Percentiles rank a stretch among this genome's conserved stretches.
These are phyloP conservation scores for Nycticorax nycticorax DNA, from an alignment of 2,113 vertebrate species.

Conservation along the genomic window DNA sequence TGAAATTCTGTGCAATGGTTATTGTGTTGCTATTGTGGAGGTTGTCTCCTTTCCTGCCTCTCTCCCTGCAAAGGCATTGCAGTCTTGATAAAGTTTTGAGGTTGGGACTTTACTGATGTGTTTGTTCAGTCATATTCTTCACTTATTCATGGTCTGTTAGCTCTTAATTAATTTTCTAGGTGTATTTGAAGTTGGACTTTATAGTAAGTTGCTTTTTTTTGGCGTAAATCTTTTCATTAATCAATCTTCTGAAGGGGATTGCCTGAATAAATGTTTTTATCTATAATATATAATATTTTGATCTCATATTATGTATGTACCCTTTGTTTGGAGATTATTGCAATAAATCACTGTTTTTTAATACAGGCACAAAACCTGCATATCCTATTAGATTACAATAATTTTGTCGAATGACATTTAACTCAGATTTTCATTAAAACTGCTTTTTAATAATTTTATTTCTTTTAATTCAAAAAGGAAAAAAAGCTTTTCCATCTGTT, in stretches of 20 bases:
- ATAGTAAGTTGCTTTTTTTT: neutral
- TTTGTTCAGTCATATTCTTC: neutral
- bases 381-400: constrained; percentile 21
- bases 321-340: neutral
- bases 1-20: neutral
- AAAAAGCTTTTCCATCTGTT: constrained; percentile 53
- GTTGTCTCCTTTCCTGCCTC: neutral
- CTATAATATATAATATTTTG: neutral
- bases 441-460: constrained; percentile 31
- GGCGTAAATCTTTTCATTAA: neutral
- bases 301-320: neutral
- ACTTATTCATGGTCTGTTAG: neutral
- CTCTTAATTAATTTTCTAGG: neutral
- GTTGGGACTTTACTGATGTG: neutral
- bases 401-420: constrained; percentile 21
- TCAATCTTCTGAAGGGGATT: neutral
- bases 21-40: neutral
- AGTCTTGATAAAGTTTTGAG: neutral
- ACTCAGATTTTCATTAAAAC: constrained; percentile 34
- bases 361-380: neutral
- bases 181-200: neutral
- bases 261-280: neutral
- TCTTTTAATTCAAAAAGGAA: constrained; percentile 43
- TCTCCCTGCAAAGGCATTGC: neutral
- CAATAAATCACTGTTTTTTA: constrained; percentile 10